These are phyloP conservation scores for Meganola albula DNA, from an alignment of 2,888 invertebrate genomes.

Conservation along the genomic window DNA sequence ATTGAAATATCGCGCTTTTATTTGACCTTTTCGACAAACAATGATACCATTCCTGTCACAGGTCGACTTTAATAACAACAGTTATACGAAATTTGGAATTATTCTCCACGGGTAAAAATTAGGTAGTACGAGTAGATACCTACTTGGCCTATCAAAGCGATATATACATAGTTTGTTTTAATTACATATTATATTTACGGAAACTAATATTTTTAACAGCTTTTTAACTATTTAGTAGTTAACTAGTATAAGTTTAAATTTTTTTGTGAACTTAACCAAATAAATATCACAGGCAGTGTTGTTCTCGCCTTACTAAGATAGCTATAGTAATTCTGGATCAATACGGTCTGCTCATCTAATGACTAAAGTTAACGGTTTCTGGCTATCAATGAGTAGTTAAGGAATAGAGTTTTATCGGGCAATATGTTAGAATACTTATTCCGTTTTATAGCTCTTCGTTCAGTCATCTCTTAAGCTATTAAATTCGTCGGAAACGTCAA, in stretches of 20 bases:
- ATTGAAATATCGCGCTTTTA: constrained; percentile 58
- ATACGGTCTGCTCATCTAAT: constrained; percentile 35
- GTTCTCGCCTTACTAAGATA: too few species aligned
- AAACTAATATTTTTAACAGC: constrained; percentile 15
- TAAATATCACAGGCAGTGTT: too few species aligned
- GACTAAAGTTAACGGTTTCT: constrained; percentile 29
- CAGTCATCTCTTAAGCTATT: constrained; percentile 69
- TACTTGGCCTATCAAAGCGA: too few species aligned
- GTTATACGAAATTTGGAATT: too few species aligned
- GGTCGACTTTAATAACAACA: too few species aligned
- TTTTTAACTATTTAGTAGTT: too few species aligned
- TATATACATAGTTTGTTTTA: too few species aligned
- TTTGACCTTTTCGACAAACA: constrained; percentile 41
- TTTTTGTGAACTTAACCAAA: too few species aligned
- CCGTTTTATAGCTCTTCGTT: constrained; percentile 67
- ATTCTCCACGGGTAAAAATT: too few species aligned
- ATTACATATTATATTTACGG: constrained; percentile 11
- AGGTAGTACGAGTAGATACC: too few species aligned
- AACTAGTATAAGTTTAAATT: too few species aligned
- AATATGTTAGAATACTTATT: constrained; percentile 72
- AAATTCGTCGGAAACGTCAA: constrained; percentile 71
- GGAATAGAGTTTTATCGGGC: constrained; percentile 63
- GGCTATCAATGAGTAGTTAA: constrained; percentile 40
- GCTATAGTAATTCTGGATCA: too few species aligned
- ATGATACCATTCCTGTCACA: constrained; percentile 38